Conservation (phyloP, 1,140 invertebrate species). For the Brachionus manjavacas region DNA sequence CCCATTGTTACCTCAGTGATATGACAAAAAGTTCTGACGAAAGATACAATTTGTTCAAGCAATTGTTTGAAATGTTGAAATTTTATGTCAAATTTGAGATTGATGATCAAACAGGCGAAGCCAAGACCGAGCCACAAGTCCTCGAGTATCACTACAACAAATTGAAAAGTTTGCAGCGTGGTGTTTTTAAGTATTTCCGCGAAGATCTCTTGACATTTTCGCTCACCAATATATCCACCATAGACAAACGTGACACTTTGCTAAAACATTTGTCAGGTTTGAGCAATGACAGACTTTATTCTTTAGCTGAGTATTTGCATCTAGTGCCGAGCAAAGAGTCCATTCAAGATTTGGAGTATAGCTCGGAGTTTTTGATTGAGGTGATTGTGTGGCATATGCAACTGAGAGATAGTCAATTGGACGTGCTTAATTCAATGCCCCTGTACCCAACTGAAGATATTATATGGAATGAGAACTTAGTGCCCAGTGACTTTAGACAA, state of each 20-base stretch:
- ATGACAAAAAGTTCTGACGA: background rate
- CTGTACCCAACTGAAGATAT: constrained; percentile 95
- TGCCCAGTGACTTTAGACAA: constrained; percentile 92
- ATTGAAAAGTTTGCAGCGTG: constrained; percentile 78
- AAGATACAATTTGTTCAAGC: constrained; percentile 55
- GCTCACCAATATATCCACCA: constrained; percentile 83
- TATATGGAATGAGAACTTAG: constrained; percentile 98
- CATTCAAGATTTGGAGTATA: constrained; percentile 16
- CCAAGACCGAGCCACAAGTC: constrained; percentile 86
- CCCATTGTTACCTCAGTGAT: constrained; percentile 61
- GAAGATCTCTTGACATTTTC: constrained; percentile 75
- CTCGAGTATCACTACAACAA: constrained; percentile 83
- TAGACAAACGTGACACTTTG: constrained; percentile 79
- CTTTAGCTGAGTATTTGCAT: constrained; percentile 11
- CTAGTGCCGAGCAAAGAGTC: background rate
- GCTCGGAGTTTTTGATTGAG: constrained; percentile 35
- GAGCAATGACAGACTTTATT: constrained; percentile 55
- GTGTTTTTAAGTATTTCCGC: constrained; percentile 83
- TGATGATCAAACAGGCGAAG: constrained; percentile 88
- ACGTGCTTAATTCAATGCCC: constrained; percentile 83
- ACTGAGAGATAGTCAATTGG: background rate
- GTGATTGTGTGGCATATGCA: constrained; percentile 29
- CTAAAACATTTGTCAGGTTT: constrained; percentile 76
- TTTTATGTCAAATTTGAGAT: constrained; percentile 97
- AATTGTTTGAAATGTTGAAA: constrained; percentile 89